Percentiles rank a stretch among this genome's conserved stretches.
Evolutionary conservation across 2,797 vertebrate genomes (phyloP).

Genomic region (Sebastes diploproa): DNA sequence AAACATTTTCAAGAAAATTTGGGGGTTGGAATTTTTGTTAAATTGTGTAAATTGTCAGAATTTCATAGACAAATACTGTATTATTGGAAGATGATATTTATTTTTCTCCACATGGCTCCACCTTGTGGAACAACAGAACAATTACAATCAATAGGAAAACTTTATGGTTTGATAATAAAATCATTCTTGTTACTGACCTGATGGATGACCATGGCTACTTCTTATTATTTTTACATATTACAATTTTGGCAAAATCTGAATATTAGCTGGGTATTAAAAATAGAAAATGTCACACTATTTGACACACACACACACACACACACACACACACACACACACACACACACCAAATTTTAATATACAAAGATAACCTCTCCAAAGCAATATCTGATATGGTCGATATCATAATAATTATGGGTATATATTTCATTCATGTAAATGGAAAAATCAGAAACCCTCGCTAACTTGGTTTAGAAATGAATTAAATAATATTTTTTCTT

Average conservation of each 20-base stretch:
- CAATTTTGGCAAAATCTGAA: background rate
- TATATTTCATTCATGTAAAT: background rate
- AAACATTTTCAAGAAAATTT: accelerated
- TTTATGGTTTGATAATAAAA: background rate
- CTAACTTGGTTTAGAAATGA: background rate
- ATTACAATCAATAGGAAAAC: background rate
- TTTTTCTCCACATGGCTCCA: background rate
- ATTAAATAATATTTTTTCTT: too few species aligned
- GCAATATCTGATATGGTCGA: too few species aligned
- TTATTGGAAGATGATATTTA: background rate
- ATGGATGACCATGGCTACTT: accelerated
- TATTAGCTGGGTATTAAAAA: background rate
- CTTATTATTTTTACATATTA: background rate
- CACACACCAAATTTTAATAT: too few species aligned
- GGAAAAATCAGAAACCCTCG: background rate
- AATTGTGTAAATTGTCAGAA: background rate
- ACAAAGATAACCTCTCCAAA: too few species aligned
- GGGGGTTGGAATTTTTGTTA: background rate
- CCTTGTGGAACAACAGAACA: background rate
- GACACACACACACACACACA: too few species aligned
- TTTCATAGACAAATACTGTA: background rate
- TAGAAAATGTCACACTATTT: background rate
- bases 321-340: too few species aligned
- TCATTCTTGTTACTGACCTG: too few species aligned
- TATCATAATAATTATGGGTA: background rate